phyloP scores from a whole-genome alignment of 2,797 vertebrate species.

The Iguana delicatissima region DNA sequence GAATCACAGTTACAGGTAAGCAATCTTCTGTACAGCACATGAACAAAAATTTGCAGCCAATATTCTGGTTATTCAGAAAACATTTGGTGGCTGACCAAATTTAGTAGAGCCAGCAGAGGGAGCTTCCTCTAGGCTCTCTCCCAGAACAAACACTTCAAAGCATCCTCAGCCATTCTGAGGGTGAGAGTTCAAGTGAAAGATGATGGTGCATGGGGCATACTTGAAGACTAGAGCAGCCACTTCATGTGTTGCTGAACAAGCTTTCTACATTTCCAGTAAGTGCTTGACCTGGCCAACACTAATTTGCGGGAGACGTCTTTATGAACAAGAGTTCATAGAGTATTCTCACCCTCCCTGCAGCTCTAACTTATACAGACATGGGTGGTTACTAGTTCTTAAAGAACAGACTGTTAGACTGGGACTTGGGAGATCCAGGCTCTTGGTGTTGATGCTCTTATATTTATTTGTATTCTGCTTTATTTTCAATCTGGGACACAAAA shows the following conservation, averaged over 20 bases:
- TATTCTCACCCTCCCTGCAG: background rate
- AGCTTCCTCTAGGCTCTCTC: background rate
- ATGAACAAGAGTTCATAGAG: background rate
- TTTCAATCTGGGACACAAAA: too few relatives aligned
- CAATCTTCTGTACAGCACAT: background rate
- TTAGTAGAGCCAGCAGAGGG: slow-evolving; percentile 5
- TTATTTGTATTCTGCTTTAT: too few relatives aligned
- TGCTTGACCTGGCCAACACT: background rate
- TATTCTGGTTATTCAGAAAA: background rate
- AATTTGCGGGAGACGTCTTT: background rate
- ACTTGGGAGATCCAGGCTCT: background rate
- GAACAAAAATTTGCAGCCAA: background rate
- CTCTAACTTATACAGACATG: background rate
- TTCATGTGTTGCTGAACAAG: background rate
- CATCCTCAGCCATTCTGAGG: background rate
- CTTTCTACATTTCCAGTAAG: background rate
- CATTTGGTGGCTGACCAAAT: background rate
- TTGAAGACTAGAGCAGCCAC: background rate
- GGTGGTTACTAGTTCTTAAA: background rate
- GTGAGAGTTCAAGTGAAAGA: background rate
- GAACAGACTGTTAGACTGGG: background rate
- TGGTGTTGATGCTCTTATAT: too few relatives aligned
- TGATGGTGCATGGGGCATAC: background rate
- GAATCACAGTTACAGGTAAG: too few relatives aligned
- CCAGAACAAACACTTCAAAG: background rate